Base-by-base conservation (phyloP, 2,888 invertebrate species). In the Athrips mouffetella region DNA sequence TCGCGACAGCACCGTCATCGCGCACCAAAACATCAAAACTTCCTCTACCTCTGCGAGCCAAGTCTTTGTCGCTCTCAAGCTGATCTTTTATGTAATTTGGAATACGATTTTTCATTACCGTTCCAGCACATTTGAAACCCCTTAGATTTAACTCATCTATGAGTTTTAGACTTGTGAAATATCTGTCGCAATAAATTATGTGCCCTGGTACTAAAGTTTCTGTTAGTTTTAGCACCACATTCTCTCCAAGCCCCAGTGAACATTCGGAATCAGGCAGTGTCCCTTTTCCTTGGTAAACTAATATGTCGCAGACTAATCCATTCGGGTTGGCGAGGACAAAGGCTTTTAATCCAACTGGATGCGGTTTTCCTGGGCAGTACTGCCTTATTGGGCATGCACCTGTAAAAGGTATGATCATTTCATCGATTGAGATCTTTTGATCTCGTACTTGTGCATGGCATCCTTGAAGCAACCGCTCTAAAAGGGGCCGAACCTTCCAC, bases 401-500 rank as follows among this genome's bases (percentile, higher is more conserved):
- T 7, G n/a, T n/a, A n/a, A n/a, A n/a, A n/a, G n/a, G n/a, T n/a
- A n/a, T n/a, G n/a, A n/a, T n/a, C 20, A 41, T 49, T 20, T 45
- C 27, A 49, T 41, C 49, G n/a, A 49, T 46, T 4, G 25, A 52
- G 16, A 53, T 55, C 11, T 50, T 48, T 48, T 51, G 51, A n/a
- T 50, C n/a, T 41, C 42, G 21, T 8, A 20, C 21, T 44, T 49
- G 48, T 25, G 42, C 25, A 13, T 30, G 49, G 31, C 50, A 51
- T 16, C 54, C 51, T 48, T 41, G 45, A n/a, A 56, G 33, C 23
- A 53, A 31, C 35, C 41, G 35, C 45, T 50, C 29, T 30, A 52
- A 15, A 11, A 55, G 18, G 25, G 51, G 50, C 13, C 55, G 48
- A 42, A 57, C 55, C 39, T 57, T 55, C 53, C 55, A 57, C n/a